Evolutionary conservation across 2,113 vertebrate genomes (phyloP).

Genomic region (Gambusia holbrooki): DNA sequence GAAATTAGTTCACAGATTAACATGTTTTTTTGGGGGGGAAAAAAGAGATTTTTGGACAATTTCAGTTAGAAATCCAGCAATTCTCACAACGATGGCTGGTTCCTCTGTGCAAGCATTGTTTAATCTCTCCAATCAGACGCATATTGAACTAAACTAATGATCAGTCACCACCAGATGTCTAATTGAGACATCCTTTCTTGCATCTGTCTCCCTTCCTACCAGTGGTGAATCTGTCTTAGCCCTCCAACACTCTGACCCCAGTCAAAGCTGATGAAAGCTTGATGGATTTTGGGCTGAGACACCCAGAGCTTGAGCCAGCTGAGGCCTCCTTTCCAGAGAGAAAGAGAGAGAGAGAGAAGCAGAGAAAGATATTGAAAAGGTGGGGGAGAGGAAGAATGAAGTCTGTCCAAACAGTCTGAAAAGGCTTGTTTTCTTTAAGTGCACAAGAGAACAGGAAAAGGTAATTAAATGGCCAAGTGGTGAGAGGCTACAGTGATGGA

Average conservation of each 20-base stretch:
- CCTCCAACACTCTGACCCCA: constrained; percentile 20
- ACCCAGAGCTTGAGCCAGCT: constrained; percentile 22
- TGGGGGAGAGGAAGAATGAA: constrained; percentile 42
- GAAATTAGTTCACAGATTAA: not conserved
- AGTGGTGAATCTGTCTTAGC: constrained; percentile 15
- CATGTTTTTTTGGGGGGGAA: too few species aligned
- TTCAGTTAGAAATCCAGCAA: not conserved
- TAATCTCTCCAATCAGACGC: constrained; percentile 1
- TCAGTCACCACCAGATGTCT: constrained; percentile 5
- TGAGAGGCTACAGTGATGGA: constrained; percentile 73
- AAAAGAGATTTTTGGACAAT: too few species aligned
- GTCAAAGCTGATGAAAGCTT: constrained; percentile 61
- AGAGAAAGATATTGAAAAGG: constrained; percentile 28
- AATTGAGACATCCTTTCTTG: constrained; percentile 40
- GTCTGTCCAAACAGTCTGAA: constrained; percentile 78
- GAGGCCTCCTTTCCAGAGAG: constrained; percentile 28
- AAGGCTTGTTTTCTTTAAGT: constrained; percentile 77
- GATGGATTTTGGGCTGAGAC: constrained; percentile 59
- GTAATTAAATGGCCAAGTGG: constrained; percentile 77
- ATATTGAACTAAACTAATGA: not conserved
- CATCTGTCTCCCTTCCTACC: constrained; percentile 7
- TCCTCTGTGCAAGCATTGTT: not conserved
- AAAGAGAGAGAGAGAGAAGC: constrained; percentile 19
- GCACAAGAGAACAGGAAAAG: constrained; percentile 75
- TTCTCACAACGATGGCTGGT: constrained; percentile 28